phyloP scores from a whole-genome alignment of 1,140 invertebrate genomes.

The Leptonema lineaticorne region DNA sequence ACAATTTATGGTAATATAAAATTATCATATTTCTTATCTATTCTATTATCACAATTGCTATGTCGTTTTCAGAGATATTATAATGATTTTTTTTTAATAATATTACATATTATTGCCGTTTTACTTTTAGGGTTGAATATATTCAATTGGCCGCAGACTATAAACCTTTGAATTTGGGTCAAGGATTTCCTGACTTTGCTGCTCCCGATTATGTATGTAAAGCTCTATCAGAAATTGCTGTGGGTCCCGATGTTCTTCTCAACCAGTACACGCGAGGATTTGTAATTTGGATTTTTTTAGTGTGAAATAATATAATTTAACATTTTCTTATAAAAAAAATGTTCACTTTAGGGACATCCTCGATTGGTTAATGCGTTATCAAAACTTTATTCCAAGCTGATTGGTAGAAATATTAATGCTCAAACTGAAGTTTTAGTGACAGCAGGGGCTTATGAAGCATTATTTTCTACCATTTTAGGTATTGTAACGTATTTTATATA shows the following conservation, averaged over 20 bases:
- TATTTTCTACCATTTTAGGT: constrained; percentile 74
- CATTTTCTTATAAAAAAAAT: background rate
- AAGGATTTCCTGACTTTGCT: constrained; percentile 96
- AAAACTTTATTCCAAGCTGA: constrained; percentile 81
- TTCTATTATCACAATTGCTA: background rate
- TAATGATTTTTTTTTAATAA: too few relatives aligned
- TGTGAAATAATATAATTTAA: background rate
- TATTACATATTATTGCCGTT: too few relatives aligned
- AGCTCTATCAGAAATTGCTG: constrained; percentile 69
- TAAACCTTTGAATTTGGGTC: constrained; percentile 93
- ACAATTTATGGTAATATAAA: too few relatives aligned
- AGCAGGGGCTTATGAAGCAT: constrained; percentile 89
- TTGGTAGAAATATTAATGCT: constrained; percentile 75
- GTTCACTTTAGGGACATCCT: constrained; percentile 79
- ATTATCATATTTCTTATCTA: background rate
- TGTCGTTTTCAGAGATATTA: background rate
- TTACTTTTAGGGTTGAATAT: constrained; percentile 85
- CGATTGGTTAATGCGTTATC: constrained; percentile 81
- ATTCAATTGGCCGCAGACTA: constrained; percentile 82
- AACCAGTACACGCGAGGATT: constrained; percentile 92
- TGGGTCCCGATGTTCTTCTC: constrained; percentile 71
- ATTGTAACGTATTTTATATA: background rate
- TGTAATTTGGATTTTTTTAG: constrained; percentile 62
- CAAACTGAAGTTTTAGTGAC: constrained; percentile 86
- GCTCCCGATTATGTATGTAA: constrained; percentile 83